These are phyloP conservation scores for Myrmophylax atrothorax DNA, from an alignment of 2,113 vertebrate genomes.

Conservation along the genomic window DNA sequence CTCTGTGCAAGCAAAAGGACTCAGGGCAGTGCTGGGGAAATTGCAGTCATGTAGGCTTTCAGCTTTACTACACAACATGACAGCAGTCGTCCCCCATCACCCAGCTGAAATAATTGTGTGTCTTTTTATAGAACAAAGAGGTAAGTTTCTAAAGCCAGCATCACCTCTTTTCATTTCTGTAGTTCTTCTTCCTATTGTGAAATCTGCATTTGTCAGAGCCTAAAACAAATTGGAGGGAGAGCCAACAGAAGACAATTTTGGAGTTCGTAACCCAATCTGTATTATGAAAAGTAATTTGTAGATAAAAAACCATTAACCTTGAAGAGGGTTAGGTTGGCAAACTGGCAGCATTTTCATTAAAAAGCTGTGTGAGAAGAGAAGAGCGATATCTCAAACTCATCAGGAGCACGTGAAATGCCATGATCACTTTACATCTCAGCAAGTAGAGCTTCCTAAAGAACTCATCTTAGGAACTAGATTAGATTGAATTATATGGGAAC, in stretches of 20 bases:
- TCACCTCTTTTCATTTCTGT: conserved; percentile 12
- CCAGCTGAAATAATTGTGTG: not conserved
- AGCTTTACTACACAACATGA: not conserved
- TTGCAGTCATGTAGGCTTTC: not conserved
- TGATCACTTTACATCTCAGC: not conserved
- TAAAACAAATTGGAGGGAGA: conserved; percentile 1
- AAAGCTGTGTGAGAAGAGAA: conserved; percentile 1
- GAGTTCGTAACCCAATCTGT: conserved; percentile 1
- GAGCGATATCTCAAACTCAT: not conserved
- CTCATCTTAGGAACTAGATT: not conserved
- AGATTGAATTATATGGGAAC: not conserved
- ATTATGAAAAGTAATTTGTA: conserved; percentile 9
- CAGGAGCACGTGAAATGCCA: not conserved
- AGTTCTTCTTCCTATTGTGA: not conserved
- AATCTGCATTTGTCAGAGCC: not conserved
- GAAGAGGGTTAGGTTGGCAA: conserved; percentile 11
- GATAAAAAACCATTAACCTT: conserved; percentile 52
- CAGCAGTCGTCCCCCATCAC: not conserved
- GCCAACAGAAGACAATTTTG: not conserved
- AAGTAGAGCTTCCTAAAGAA: conserved; percentile 11
- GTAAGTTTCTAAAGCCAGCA: not conserved
- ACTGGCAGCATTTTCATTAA: conserved; percentile 23
- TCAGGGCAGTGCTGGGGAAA: not conserved
- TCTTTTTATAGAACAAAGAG: not conserved
- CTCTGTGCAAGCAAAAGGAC: not conserved